A percentile compares a stretch with the other conserved stretches of the same genome.
Evolutionary conservation across 2,797 vertebrate genomes (phyloP).

Genomic region (Peromyscus eremicus): DNA sequence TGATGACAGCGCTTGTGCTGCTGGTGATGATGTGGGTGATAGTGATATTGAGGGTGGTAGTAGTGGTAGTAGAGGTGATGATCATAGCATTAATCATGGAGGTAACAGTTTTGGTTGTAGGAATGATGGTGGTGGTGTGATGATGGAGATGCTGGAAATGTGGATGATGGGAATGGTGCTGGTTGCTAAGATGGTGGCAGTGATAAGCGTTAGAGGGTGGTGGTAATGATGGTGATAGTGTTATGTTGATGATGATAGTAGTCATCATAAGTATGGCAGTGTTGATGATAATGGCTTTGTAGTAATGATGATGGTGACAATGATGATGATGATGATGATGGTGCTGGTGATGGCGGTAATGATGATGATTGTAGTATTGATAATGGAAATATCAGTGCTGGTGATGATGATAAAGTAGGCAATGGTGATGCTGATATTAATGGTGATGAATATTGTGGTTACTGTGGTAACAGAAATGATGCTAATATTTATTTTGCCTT

Average conservation of each 20-base stretch:
- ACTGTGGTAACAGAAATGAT: not conserved
- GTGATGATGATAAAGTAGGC: not conserved
- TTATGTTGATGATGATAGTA: not conserved
- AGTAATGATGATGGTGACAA: not conserved
- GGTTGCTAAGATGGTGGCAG: not conserved
- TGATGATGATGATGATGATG: not conserved
- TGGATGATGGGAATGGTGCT: accelerated
- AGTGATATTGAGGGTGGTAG: accelerated
- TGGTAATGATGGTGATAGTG: not conserved
- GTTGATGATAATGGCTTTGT: not conserved
- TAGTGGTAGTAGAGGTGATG: not conserved
- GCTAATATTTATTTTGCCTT: not conserved
- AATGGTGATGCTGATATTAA: not conserved
- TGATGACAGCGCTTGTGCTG: not conserved
- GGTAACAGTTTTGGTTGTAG: not conserved
- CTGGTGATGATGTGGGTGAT: not conserved
- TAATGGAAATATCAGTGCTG: not conserved
- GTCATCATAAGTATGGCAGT: not conserved
- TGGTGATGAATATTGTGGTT: not conserved
- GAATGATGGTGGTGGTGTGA: not conserved
- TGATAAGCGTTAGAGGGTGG: accelerated
- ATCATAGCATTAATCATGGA: not conserved
- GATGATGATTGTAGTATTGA: not conserved
- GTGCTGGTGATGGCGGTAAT: not conserved
- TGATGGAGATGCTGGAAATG: accelerated